Base-by-base conservation (phyloP, 2,113 vertebrate species). In the Tachycineta bicolor region DNA sequence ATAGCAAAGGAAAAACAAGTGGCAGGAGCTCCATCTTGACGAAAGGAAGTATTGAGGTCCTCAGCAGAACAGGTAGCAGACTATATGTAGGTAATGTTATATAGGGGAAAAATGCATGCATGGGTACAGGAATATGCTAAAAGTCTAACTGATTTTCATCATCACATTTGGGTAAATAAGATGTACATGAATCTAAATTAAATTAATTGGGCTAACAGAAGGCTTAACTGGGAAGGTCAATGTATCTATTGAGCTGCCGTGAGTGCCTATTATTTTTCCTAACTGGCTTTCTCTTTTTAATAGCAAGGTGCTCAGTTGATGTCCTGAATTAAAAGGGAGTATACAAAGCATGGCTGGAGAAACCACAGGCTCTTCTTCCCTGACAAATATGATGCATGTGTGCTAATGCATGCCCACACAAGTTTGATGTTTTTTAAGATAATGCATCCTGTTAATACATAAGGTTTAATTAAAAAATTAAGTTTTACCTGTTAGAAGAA, bases 331-430 rank as follows among this genome's bases (percentile, higher is more conserved):
- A 74, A 83, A 79, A 73, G 14, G 33, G 7, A n/a, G 4, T 25
- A 56, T 39, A 41, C 25, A 41, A 92, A 15, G 37, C 62, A 41
- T 3, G 15, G 37, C 17, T 47, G 28, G 28, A 80, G 76, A 80
- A 33, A 78, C 3, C 6, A 37, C 0, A 0, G 28, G 31, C 14
- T 62, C 11, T 11, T 53, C 50, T 65, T 43, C 31, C 43, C 39
- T 80, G 46, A 46, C 37, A 85, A 89, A 83, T 14, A 33, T 31
- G 11, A 28, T 85, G 25, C 9, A 21, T 12, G 12, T 1, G 2
- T n/a, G 25, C 31, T 85, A 79, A 63, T 56, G 18, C 33, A 78
- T 3, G 0, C 10, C 34, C 17, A 46, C 23, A 39, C 3, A 1
- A 83, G 41, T 34, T 25, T 73, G 37, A 37, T 49, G 31, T 22